Conservation (phyloP, 2,888 invertebrate species). For the Cerastoderma edule region DNA sequence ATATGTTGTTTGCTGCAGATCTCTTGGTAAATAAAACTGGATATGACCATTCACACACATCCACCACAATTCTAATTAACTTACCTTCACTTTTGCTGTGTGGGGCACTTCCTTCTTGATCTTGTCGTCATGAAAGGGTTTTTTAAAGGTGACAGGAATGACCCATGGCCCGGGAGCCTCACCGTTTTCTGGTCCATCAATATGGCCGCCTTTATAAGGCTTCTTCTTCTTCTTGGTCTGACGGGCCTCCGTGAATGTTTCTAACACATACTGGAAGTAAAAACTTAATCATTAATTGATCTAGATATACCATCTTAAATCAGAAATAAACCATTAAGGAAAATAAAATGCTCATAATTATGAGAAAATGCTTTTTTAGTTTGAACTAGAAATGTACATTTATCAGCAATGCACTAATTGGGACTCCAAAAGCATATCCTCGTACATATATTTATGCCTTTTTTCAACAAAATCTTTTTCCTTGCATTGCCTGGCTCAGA, state of each 20-base stretch:
- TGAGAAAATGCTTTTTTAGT: background rate
- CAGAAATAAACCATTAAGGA: background rate
- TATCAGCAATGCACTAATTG: too few relatives aligned
- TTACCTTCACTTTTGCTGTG: slow-evolving; percentile 85
- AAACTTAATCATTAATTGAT: background rate
- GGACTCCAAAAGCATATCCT: too few relatives aligned
- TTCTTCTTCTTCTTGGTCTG: slow-evolving; percentile 85
- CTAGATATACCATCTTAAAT: background rate
- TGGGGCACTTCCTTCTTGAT: slow-evolving; percentile 85
- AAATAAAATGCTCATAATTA: background rate
- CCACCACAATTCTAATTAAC: too few relatives aligned
- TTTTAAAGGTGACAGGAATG: slow-evolving; percentile 83
- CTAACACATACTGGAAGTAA: slow-evolving; percentile 83
- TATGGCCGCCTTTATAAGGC: slow-evolving; percentile 84
- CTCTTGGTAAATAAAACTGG: too few relatives aligned
- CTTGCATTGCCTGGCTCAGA: too few relatives aligned
- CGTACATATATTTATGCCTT: too few relatives aligned
- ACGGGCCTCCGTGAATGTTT: slow-evolving; percentile 85
- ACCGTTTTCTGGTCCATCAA: slow-evolving; percentile 82
- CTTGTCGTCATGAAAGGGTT: slow-evolving; percentile 84
- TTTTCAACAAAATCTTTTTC: too few relatives aligned
- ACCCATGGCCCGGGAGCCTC: slow-evolving; percentile 84
- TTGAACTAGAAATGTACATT: too few relatives aligned
- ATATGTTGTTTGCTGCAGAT: too few relatives aligned
- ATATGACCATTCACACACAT: too few relatives aligned